Base-by-base conservation (phyloP, 2,888 invertebrate species). In the Dryobota labecula region DNA sequence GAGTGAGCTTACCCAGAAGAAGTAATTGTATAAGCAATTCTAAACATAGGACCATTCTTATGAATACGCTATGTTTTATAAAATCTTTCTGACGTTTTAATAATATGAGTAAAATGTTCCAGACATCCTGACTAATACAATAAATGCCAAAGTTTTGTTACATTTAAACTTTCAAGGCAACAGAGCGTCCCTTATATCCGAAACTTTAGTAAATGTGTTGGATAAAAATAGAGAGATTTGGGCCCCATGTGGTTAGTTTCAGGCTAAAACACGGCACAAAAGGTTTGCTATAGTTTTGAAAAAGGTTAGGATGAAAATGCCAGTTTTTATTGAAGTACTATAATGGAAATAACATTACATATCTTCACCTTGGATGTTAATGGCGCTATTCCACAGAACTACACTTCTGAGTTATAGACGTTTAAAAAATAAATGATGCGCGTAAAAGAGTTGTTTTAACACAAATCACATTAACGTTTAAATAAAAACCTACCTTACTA, bases 101-200 rank as follows among this genome's bases (percentile, higher is more conserved):
- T 30, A 24, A 56, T 0, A 57, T 15, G 15, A 41, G 15, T n/a
- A 65, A 76, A 76, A 47, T 47, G 65, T 66, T 58, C n/a, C 20
- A 38, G 15, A 57, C 33, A 58, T 63, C 20, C 13, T 64, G 33
- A 11, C 27, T 56, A 51, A 70, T 45, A 49, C 53, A 77, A 60
- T 56, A 66, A 78, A 66, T 56, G 57, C 2, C 49, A 65, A 78
- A 76, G 38, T 75, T 81, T 53, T 20, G n/a, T 30, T 27, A 70
- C 62, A 51, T 62, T 65, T 62, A 49, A 66, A 76, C 60, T 69
- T 77, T 41, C 54, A 51, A 69, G 69, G 78, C 47, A 65, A 57
- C 36, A 9, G 60, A 64, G 24, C 54, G 47, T 57, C 56, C 53
- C 78, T 82, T 70, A n/a, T n/a, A n/a, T n/a, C n/a, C 20, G 58